Conservation (phyloP, 92 coral and sea anemone species). For the Porites evermanni region DNA sequence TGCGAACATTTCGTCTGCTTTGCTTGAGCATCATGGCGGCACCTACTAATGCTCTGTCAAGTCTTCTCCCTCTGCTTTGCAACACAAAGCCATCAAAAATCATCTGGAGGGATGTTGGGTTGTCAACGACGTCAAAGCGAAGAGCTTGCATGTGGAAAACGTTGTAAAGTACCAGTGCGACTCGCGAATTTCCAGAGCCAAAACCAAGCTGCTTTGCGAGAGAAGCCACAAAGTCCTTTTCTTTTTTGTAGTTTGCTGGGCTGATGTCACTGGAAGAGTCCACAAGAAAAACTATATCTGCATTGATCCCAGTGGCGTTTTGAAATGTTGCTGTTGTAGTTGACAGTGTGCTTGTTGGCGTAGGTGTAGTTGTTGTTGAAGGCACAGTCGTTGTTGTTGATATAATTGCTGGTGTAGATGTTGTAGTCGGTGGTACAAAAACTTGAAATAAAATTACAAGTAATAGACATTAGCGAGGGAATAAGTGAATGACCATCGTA, state of each 20-base stretch:
- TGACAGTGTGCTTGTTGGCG: neutral
- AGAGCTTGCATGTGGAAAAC: constrained; percentile 21
- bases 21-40: constrained; percentile 36
- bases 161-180: constrained; percentile 60
- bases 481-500: no score
- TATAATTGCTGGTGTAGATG: neutral
- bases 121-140: constrained; percentile 37
- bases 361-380: neutral
- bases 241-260: constrained; percentile 53
- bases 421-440: neutral
- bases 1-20: constrained; percentile 61
- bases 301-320: neutral
- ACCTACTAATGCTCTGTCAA: constrained; percentile 64
- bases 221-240: constrained; percentile 73
- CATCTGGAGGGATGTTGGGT: constrained; percentile 28
- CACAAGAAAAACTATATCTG: constrained; percentile 66
- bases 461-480: no score
- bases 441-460: no score
- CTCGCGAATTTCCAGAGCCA: constrained; percentile 64
- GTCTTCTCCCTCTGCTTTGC: constrained; percentile 53
- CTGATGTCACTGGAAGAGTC: constrained; percentile 78
- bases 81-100: constrained; percentile 49
- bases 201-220: constrained; percentile 51
- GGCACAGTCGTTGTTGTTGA: neutral
- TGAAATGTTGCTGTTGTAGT: neutral